Conservation (phyloP, 2,797 vertebrate genomes). For the Forpus xanthops region DNA sequence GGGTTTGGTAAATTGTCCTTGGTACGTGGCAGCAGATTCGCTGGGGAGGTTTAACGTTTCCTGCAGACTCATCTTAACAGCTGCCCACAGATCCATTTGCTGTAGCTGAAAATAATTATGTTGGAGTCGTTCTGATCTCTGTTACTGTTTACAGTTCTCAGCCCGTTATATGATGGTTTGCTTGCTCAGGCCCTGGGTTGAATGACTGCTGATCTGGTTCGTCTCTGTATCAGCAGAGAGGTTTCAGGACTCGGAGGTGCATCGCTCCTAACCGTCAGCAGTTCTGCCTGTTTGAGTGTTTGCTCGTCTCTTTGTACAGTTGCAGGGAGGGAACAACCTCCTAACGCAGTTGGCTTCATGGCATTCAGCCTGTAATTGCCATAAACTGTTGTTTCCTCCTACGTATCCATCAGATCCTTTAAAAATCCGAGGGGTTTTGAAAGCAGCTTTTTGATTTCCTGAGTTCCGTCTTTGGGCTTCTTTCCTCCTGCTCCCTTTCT, state of each 20-base stretch:
- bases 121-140: neutral
- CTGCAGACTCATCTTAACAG: neutral
- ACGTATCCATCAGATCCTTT: neutral
- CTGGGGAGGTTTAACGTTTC: neutral
- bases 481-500: conserved; percentile 8
- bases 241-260: neutral
- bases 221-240: neutral
- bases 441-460: conserved; percentile 18
- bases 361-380: neutral
- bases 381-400: neutral
- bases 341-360: neutral
- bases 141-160: neutral
- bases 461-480: neutral
- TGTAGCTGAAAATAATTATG: neutral
- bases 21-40: neutral
- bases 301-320: neutral
- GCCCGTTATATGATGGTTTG: accelerated
- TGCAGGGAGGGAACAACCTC: neutral
- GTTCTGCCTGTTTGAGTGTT: neutral
- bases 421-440: neutral
- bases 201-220: neutral
- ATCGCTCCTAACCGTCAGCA: neutral
- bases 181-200: neutral
- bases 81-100: neutral
- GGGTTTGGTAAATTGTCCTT: neutral